Evolutionary conservation across 2,113 vertebrate genomes (phyloP).

Genomic region (Oceanites oceanicus): DNA sequence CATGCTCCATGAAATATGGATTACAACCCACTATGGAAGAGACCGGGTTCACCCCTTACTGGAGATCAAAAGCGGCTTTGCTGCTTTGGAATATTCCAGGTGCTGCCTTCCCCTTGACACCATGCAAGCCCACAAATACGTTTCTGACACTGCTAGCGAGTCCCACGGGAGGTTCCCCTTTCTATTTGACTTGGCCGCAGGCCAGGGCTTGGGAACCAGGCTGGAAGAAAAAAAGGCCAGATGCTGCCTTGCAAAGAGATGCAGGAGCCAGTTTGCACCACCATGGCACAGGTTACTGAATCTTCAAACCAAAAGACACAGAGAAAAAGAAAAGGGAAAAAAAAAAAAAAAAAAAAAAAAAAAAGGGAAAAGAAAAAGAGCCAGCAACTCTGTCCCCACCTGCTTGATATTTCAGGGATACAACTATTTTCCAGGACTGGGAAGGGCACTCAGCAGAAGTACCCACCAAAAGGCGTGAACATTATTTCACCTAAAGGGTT

Average conservation of each 20-base stretch:
- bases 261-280: not conserved
- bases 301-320: not conserved
- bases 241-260: slow-evolving; percentile 35
- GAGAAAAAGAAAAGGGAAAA: accelerated
- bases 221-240: not conserved
- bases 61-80: not conserved
- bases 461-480: not conserved
- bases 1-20: not conserved
- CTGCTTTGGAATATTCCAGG: not conserved
- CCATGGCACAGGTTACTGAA: accelerated
- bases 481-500: not conserved
- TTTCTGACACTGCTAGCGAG: not conserved
- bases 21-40: not conserved
- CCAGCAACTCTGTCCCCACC: not conserved
- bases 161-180: not conserved
- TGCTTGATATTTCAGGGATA: not conserved
- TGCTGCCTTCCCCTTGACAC: not conserved
- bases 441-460: not conserved
- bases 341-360: accelerated
- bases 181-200: slow-evolving; percentile 56
- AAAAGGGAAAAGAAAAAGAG: accelerated
- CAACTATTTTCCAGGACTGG: not conserved
- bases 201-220: slow-evolving; percentile 35
- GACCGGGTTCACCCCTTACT: not conserved
- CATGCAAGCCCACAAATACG: not conserved